These are phyloP conservation scores for Oppia nitens DNA, from an alignment of 1,140 invertebrate species.

Conservation along the genomic window DNA sequence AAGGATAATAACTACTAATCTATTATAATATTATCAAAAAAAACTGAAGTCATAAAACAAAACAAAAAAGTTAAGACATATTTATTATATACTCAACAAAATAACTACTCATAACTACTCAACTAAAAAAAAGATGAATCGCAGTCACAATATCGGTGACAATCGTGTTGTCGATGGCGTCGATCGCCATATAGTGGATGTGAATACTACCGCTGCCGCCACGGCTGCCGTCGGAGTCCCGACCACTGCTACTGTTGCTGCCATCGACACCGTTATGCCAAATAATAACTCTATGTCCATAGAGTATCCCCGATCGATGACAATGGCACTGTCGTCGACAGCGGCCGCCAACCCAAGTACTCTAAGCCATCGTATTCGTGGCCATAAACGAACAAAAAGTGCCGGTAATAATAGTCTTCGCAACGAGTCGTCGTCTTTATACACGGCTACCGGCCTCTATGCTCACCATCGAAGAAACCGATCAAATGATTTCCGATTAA, in stretches of 20 bases:
- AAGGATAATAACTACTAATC: no score
- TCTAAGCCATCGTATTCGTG: neutral
- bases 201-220: no score
- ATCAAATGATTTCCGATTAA: constrained; percentile 7
- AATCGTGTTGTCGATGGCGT: no score
- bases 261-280: neutral
- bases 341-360: neutral
- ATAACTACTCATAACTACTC: no score
- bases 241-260: neutral
- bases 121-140: no score
- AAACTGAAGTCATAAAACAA: no score
- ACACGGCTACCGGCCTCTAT: constrained; percentile 21
- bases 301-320: neutral
- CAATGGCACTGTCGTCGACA: neutral
- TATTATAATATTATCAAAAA: no score
- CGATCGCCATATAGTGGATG: no score
- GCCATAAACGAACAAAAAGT: constrained; percentile 19
- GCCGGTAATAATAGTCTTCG: constrained; percentile 19
- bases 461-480: constrained; percentile 15
- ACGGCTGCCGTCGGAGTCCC: neutral
- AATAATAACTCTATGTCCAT: neutral
- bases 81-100: no score
- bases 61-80: no score
- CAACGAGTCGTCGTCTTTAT: constrained; percentile 19
- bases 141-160: no score